phyloP scores from a whole-genome alignment of 1,140 invertebrate genomes.

The Neodiprion fabricii region DNA sequence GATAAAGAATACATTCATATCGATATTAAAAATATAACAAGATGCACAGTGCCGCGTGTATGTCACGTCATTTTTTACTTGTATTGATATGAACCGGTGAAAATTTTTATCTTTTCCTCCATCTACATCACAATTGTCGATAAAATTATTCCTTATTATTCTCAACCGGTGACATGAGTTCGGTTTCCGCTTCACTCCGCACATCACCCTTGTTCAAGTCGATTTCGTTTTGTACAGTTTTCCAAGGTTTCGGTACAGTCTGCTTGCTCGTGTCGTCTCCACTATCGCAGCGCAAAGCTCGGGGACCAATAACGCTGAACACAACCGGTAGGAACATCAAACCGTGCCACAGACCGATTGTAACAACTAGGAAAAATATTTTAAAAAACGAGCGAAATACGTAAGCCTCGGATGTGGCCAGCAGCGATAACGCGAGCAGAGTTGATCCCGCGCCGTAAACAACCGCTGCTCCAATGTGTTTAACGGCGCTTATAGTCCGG shows the following conservation, averaged over 20 bases:
- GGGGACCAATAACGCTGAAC: conserved; percentile 74
- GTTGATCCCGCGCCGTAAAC: conserved; percentile 83
- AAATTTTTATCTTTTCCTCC: too few species aligned
- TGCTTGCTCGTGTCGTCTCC: conserved; percentile 21
- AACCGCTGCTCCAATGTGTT: conserved; percentile 80
- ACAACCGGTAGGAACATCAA: conserved; percentile 77
- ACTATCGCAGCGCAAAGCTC: conserved; percentile 33
- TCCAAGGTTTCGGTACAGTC: too few species aligned
- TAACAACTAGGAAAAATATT: conserved; percentile 78
- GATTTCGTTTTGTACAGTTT: too few species aligned
- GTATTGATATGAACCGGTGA: too few species aligned
- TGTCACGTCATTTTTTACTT: too few species aligned
- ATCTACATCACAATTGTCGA: neutral
- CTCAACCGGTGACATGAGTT: neutral
- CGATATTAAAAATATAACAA: neutral
- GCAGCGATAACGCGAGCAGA: conserved; percentile 76
- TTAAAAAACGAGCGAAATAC: conserved; percentile 84
- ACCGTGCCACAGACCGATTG: conserved; percentile 81
- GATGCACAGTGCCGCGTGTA: too few species aligned
- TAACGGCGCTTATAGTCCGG: conserved; percentile 73
- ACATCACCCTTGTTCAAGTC: neutral
- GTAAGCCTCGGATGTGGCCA: conserved; percentile 77
- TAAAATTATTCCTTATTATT: neutral
- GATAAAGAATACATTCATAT: conserved; percentile 48
- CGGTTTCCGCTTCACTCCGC: neutral